Evolutionary conservation across 1,140 invertebrate species (phyloP), one percentile per base, ranked within the genome.

Genomic region (Contarinia nasturtii): DNA sequence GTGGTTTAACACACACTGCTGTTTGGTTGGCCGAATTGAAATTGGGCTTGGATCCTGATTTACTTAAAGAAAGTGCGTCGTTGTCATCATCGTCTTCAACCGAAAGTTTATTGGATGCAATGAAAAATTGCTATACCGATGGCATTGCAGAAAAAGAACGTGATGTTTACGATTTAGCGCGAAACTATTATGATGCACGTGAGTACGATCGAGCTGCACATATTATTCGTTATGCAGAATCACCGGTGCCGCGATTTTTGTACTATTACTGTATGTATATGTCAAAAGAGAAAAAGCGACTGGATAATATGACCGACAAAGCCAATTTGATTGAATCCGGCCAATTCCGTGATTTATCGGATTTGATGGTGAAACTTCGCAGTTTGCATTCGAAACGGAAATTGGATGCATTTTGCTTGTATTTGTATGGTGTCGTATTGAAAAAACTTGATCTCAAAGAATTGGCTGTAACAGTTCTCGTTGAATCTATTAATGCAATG

Each of bases 151-250:
- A 69, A 12, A 63, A 73, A 52, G 76, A 86, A 57, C 74, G 75
- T 45, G 80, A 86, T 55, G 66, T 70, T 8, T 94, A 88, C 58
- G 71, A 75, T 21, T 59, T 93, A 48, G 84, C 87, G 0, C 91
- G 88, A 64, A 82, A 79, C 54, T 92, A 90, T 58, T 95, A 93
- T 63, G 88, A 95, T 67, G 67, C 84, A 14, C 82, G 87, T 55
- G 91, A 96, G 65, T 96, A 91, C 64, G 85, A 91, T 54, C 73
- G 91, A 58, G 86, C 86, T 50, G 83, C 88, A 0, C 80, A 80
- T 70, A 89, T 90, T 56, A 69, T 86, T 11, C 73, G 81, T 54
- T 71, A 80, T 33, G 83, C 79, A 53, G 67, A 60, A 46, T 74
- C 69, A 53, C 58, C 58, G 48, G 77, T 59, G 58, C 74, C n/a